Base-by-base conservation (phyloP, 2,113 vertebrate genomes). In the Takifugu bimaculatus region DNA sequence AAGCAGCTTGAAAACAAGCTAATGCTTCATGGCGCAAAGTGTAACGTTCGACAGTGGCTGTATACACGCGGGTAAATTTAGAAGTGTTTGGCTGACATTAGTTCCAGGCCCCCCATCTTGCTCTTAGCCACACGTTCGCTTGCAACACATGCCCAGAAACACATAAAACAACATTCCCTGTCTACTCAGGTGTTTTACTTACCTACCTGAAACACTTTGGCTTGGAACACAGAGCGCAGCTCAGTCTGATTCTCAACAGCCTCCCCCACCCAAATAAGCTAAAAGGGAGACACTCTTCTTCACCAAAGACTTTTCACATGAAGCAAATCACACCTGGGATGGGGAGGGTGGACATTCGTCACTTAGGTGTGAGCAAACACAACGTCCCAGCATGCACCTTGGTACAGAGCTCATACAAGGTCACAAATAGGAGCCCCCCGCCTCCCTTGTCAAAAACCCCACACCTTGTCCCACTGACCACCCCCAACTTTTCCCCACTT, bases 351-450 rank as follows among this genome's bases (percentile, higher is more conserved):
- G 70, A 51, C 69, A 61, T 76, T 81, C 64, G 75, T 70, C n/a
- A 12, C 71, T 77, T 65, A 83, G 77, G 74, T 83, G 74, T 79
- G 44, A n/a, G 67, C 52, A 79, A 78, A 80, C 67, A 79, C 51
- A 67, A 57, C 49, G 26, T 78, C 74, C 68, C 80, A 78, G 80
- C 74, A 67, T 81, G 77, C 58, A 60, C 61, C 53, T 60, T 75
- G 68, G 83, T 72, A 63, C 42, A 0, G 20, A 48, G 26, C 55
- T 25, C 53, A 55, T 1, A 2, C 2, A 47, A 50, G 81, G 79
- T 80, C 70, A 75, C 61, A 58, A 78, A 77, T 48, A 67, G 57
- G 42, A 58, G 72, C 65, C 59, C 79, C 61, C 75, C 68, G 55
- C 45, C 20, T 20, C 20, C 20, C 20, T 20, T 20, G 20, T 20